phyloP scores from a whole-genome alignment of 2,888 invertebrate species.

The Drosophila austrosaltans region DNA sequence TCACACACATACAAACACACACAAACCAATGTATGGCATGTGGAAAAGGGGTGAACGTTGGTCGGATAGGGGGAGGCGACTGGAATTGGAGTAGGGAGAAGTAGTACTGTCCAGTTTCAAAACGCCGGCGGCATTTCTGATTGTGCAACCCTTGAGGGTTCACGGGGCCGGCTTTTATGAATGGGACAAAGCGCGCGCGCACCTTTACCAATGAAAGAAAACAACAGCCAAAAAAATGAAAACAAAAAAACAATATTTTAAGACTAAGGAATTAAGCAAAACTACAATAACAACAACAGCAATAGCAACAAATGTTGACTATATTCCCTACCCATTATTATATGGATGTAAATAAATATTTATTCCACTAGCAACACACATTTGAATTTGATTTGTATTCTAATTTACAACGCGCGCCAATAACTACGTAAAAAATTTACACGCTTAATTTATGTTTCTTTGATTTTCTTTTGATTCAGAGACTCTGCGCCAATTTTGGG shows the following conservation, averaged over 20 bases:
- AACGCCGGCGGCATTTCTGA: constrained; percentile 19
- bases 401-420: constrained; percentile 23
- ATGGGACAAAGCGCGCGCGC: constrained; percentile 53
- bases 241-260: background rate
- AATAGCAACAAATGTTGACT: background rate
- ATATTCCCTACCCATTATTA: background rate
- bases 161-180: constrained; percentile 9
- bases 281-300: constrained; percentile 27
- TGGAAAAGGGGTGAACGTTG: constrained; percentile 22
- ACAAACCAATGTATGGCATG: constrained; percentile 25
- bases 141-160: constrained; percentile 36
- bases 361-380: constrained; percentile 23
- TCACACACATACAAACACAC: constrained; percentile 9
- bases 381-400: background rate
- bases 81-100: background rate
- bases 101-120: constrained; percentile 9
- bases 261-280: constrained; percentile 16
- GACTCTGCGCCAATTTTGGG: constrained; percentile 21
- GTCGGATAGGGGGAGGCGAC: background rate
- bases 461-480: constrained; percentile 1
- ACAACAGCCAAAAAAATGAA: constrained; percentile 12
- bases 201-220: constrained; percentile 46
- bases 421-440: constrained; percentile 1
- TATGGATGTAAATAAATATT: background rate
- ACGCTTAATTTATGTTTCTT: background rate